Conservation (phyloP, 2,797 vertebrate species). For the Myotis daubentonii region DNA sequence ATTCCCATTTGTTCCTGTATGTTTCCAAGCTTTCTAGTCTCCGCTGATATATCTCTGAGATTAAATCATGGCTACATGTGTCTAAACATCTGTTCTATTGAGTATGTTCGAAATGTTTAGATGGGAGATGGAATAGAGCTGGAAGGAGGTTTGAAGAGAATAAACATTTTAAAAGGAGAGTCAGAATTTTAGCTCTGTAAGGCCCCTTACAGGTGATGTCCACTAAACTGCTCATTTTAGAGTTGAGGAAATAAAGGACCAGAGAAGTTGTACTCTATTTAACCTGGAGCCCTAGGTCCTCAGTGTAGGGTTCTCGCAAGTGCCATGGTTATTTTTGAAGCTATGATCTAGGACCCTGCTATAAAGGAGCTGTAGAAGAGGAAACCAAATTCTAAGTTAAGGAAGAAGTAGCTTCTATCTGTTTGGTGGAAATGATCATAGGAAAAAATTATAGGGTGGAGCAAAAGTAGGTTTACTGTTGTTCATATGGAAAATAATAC, state of each 20-base stretch:
- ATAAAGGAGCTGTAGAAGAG: neutral
- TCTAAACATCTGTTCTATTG: constrained; percentile 60
- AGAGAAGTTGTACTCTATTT: neutral
- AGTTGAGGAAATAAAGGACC: neutral
- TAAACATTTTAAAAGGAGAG: neutral
- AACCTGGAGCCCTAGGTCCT: neutral
- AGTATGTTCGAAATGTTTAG: constrained; percentile 44
- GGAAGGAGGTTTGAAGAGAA: neutral
- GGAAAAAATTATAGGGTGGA: neutral
- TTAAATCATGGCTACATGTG: constrained; percentile 34
- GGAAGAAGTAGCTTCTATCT: constrained; percentile 18
- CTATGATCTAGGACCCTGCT: neutral
- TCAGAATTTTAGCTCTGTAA: neutral
- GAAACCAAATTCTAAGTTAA: constrained; percentile 21
- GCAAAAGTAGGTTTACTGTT: neutral
- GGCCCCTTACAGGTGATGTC: neutral
- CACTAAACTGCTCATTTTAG: neutral
- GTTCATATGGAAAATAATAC: neutral
- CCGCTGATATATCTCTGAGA: constrained; percentile 37
- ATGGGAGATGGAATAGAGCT: neutral
- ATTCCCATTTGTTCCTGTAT: constrained; percentile 55
- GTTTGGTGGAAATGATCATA: neutral
- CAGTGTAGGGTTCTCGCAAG: neutral
- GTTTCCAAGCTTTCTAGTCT: constrained; percentile 50
- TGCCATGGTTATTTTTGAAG: neutral